Percentiles rank a stretch among this genome's conserved stretches.
Evolutionary conservation across 2,113 vertebrate species (phyloP).

Genomic region (Strix uralensis): DNA sequence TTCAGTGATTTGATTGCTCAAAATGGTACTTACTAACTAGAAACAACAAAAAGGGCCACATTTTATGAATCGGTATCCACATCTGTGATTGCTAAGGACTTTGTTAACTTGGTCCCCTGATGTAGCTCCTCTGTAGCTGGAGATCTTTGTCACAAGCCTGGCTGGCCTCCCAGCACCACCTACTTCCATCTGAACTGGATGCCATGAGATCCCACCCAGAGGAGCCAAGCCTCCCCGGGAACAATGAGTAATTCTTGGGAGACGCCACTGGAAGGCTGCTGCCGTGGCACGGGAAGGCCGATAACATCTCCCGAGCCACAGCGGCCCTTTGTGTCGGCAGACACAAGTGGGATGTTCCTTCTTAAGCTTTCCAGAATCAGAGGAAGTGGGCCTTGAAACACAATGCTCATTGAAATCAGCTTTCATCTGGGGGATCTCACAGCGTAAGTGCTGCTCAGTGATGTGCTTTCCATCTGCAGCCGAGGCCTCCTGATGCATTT

Average conservation of each 20-base stretch:
- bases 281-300: slow-evolving; percentile 74
- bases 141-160: slow-evolving; percentile 61
- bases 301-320: slow-evolving; percentile 79
- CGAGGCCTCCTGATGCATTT: slow-evolving; percentile 75
- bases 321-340: slow-evolving; percentile 78
- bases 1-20: not conserved
- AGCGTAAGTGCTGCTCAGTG: slow-evolving; percentile 3
- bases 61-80: slow-evolving; percentile 20
- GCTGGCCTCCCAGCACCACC: slow-evolving; percentile 73
- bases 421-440: slow-evolving; percentile 74
- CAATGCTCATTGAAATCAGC: slow-evolving; percentile 79
- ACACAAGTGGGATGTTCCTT: slow-evolving; percentile 81
- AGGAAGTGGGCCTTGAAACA: slow-evolving; percentile 81
- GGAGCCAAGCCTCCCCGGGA: slow-evolving; percentile 70
- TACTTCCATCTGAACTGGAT: slow-evolving; percentile 72
- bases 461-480: slow-evolving; percentile 72
- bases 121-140: not conserved
- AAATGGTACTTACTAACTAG: not conserved
- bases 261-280: slow-evolving; percentile 79
- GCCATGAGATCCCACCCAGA: slow-evolving; percentile 78
- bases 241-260: slow-evolving; percentile 84
- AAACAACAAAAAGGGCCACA: not conserved
- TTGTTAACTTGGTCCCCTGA: not conserved
- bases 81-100: not conserved
- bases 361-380: slow-evolving; percentile 68